Evolutionary conservation across 2,888 invertebrate genomes (phyloP).

Genomic region (Argyresthia albistria): DNA sequence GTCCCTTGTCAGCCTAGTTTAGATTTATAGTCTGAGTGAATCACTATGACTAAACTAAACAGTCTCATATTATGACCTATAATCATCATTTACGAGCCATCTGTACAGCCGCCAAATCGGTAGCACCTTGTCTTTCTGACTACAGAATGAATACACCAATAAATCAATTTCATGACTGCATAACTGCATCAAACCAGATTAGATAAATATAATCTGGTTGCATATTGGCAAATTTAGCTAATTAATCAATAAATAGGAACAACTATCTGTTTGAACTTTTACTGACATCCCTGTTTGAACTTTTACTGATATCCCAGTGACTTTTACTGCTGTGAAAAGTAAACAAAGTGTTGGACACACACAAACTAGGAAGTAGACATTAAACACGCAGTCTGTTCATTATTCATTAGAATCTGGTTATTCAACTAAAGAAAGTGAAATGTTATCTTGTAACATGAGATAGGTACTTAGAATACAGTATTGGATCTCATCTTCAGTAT

Average conservation of each 20-base stretch:
- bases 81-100: not conserved
- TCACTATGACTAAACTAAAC: not conserved
- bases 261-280: conserved; percentile 12
- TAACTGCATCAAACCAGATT: too few relatives aligned
- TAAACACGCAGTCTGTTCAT: not conserved
- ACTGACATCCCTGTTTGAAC: conserved; percentile 18
- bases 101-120: not conserved
- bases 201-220: too few relatives aligned
- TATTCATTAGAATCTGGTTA: too few relatives aligned
- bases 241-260: not conserved
- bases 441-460: too few relatives aligned
- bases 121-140: not conserved
- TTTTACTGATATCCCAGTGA: conserved; percentile 13
- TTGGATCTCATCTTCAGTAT: too few relatives aligned
- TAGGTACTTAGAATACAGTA: too few relatives aligned
- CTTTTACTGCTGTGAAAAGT: conserved; percentile 14
- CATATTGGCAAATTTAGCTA: not conserved
- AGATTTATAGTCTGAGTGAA: too few relatives aligned
- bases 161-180: too few relatives aligned
- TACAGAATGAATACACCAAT: too few relatives aligned
- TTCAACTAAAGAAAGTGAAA: too few relatives aligned
- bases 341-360: too few relatives aligned
- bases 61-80: not conserved
- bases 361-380: conserved; percentile 14
- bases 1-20: not conserved